Evolutionary conservation across 2,797 vertebrate genomes (phyloP), one percentile per base, ranked within the genome.

Genomic region (Propithecus deckenii): DNA sequence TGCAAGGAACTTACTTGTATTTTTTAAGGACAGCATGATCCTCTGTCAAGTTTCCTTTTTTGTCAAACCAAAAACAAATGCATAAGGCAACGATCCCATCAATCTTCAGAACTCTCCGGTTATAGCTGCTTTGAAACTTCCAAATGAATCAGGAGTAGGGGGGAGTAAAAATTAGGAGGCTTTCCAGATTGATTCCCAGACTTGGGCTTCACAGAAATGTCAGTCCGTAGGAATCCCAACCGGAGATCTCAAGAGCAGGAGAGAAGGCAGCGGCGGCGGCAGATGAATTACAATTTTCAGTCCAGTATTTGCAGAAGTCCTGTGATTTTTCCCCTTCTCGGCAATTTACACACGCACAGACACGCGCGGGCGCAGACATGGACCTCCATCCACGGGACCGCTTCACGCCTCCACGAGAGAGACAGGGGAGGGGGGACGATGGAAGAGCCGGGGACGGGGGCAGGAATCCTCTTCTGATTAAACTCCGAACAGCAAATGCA

Each of bases 1-100:
- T 95, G 98, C 97, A 97, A 98, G 98, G 97, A 98, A 99, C 98
- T 99, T 99, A 99, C 98, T 98, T 98, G 98, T 97, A 97, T 97
- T 97, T 97, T 98, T 97, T 95, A 98, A 98, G 98, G 91, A 96
- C 94, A 23, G 94, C 98, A 97, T 79, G 98, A 93, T 98, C 98
- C 97, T 98, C 98, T 98, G 98, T 98, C 98, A 98, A 98, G 98
- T 98, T 98, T 98, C 98, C 98, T 98, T 97, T 92, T 97, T 78
- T 22, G 94, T 78, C 97, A 97, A 96, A 95, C 96, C 97, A 94
- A 97, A 97, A 98, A 98, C 96, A 86, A 94, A 98, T 95, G 97
- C 96, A 94, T 97, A 95, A 97, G 95, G 97, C 96, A 97, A 97
- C 97, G 98, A 97, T 97, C 97, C 98, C 95, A 23, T 86, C 97